These are phyloP conservation scores for Folsomia candida DNA, from an alignment of 2,888 invertebrate genomes.

Conservation along the genomic window DNA sequence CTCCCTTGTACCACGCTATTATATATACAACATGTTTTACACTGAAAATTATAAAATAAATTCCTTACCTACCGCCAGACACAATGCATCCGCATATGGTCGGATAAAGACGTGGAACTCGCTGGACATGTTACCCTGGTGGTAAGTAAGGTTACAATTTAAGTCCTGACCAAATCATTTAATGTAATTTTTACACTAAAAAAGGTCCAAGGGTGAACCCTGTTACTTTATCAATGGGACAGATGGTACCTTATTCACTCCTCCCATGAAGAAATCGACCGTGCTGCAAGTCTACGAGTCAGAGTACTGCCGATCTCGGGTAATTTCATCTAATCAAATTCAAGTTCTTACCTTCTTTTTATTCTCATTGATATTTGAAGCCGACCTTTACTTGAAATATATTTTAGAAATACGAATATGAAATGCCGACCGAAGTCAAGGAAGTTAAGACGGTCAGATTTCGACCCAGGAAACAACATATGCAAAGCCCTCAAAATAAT, in stretches of 20 bases:
- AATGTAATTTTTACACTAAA: too few species aligned
- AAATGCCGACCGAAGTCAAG: constrained; percentile 21
- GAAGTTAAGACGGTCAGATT: constrained; percentile 37
- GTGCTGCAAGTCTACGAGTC: constrained; percentile 52
- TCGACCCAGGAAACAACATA: constrained; percentile 27
- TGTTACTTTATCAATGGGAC: constrained; percentile 51
- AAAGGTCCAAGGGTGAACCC: constrained; percentile 46
- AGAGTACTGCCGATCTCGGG: constrained; percentile 53
- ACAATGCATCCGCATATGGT: constrained; percentile 30
- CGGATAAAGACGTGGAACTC: constrained; percentile 38
- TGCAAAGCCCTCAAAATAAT: constrained; percentile 28
- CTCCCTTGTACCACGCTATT: too few species aligned
- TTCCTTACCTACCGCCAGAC: too few species aligned
- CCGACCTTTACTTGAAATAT: too few species aligned
- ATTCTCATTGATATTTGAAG: too few species aligned
- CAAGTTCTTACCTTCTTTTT: too few species aligned
- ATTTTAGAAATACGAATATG: constrained; percentile 29
- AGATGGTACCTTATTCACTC: constrained; percentile 51
- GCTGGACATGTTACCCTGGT: constrained; percentile 36
- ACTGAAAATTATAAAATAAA: too few species aligned
- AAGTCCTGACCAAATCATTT: too few species aligned
- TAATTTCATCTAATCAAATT: too few species aligned
- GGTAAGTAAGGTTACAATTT: too few species aligned
- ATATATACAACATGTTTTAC: too few species aligned
- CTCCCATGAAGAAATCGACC: constrained; percentile 51